These are phyloP conservation scores for Zygaena filipendulae DNA, from an alignment of 2,888 invertebrate genomes.

Conservation along the genomic window DNA sequence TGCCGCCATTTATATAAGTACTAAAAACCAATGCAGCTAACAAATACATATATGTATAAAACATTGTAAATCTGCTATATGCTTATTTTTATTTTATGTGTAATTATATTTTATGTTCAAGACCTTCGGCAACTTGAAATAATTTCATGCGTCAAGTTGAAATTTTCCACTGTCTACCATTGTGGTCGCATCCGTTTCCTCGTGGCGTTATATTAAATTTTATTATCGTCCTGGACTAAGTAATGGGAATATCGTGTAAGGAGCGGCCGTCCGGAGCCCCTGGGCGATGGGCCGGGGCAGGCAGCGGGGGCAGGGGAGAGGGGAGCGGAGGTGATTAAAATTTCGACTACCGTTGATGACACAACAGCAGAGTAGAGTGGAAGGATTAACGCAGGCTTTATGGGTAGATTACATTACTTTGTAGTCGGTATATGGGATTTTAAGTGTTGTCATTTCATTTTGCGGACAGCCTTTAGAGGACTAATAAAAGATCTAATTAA, in stretches of 20 bases:
- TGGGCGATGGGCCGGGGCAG: constrained; percentile 32
- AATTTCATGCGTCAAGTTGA: too few species aligned
- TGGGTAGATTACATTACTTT: constrained; percentile 60
- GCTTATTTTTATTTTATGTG: too few species aligned
- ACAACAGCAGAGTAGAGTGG: constrained; percentile 51
- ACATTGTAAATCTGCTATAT: too few species aligned
- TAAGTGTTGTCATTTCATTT: constrained; percentile 34
- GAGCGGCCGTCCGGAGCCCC: constrained; percentile 56
- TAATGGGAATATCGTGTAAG: constrained; percentile 71
- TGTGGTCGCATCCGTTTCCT: constrained; percentile 56
- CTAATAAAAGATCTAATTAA: constrained; percentile 10
- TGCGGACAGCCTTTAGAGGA: constrained; percentile 36
- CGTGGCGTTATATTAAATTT: constrained; percentile 66
- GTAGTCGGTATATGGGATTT: constrained; percentile 29
- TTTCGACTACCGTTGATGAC: constrained; percentile 65
- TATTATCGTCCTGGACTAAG: constrained; percentile 68
- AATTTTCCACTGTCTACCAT: too few species aligned
- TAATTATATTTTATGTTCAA: too few species aligned
- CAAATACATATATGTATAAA: too few species aligned
- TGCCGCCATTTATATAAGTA: too few species aligned
- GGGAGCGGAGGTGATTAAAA: constrained; percentile 52
- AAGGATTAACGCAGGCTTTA: constrained; percentile 62
- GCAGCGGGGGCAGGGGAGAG: constrained; percentile 15
- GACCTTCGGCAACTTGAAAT: too few species aligned
- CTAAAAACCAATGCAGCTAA: too few species aligned